Conservation (phyloP, 2,113 vertebrate genomes). For the Aldabrachelys gigantea region DNA sequence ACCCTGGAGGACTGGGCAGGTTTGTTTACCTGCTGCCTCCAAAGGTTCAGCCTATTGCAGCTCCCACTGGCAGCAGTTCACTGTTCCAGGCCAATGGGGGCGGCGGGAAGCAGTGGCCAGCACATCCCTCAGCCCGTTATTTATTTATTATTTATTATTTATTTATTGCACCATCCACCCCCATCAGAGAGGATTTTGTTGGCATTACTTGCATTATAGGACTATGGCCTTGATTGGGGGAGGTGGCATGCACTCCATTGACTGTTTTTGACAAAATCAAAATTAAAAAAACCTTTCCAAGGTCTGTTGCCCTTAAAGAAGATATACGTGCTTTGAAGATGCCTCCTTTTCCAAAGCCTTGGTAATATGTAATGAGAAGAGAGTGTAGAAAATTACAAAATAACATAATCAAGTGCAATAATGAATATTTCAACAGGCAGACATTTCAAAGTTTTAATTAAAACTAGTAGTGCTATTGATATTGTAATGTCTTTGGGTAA, state of each 20-base stretch:
- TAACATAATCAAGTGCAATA: constrained; percentile 77
- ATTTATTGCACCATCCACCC: neutral
- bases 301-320: constrained; percentile 12
- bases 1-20: too few relatives aligned
- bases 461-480: constrained; percentile 78
- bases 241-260: neutral
- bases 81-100: too few relatives aligned
- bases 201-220: neutral
- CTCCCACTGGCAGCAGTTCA: too few relatives aligned
- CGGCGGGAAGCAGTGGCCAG: too few relatives aligned
- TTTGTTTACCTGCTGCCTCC: too few relatives aligned
- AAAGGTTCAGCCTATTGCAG: too few relatives aligned
- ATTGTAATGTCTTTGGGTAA: constrained; percentile 77
- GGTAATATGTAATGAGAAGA: constrained; percentile 71
- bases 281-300: constrained; percentile 48
- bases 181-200: neutral
- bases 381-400: constrained; percentile 74
- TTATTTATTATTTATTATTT: too few relatives aligned
- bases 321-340: constrained; percentile 38
- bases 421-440: constrained; percentile 80
- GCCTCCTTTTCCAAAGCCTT: constrained; percentile 63
- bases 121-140: neutral
- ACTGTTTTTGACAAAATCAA: constrained; percentile 35
- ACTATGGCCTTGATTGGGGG: neutral
- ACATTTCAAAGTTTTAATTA: constrained; percentile 81